Base-by-base conservation (phyloP, 2,797 vertebrate species). In the Myripristis jacobus region DNA sequence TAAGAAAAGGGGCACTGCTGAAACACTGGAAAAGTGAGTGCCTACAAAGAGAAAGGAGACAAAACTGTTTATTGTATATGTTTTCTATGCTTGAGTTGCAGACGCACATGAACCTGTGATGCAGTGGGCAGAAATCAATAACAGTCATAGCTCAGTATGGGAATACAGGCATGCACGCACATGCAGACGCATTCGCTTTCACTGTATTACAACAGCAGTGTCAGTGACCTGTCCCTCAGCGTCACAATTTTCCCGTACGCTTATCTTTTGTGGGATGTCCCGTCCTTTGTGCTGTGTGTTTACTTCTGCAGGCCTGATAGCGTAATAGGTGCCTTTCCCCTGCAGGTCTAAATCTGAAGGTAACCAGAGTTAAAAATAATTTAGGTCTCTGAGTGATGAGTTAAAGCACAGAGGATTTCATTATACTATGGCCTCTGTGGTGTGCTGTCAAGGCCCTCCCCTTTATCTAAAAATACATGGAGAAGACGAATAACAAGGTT, bases 401-500 rank as follows among this genome's bases (percentile, higher is more conserved):
- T 54, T 71, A 73, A 56, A 83, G 31, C 44, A 54, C 53, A 61
- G 52, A 34, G 4, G 46, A 34, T 72, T 62, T 21, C 0, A 66
- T 53, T 68, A 44, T 13, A 22, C n/a, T 12, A 25, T 50, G 22
- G 25, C 19, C 50, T 15, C 48, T 16, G 53, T 13, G 36, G 8
- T n/a, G 58, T 55, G 21, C 66, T 21, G 34, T 21, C 9, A 21
- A 54, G 70, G 19, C 55, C 64, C 58, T 51, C 46, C 31, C 21
- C 18, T 41, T 57, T 59, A 38, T 70, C 36, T 76, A 54, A 82
- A 84, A 91, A 86, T 79, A 88, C 76, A 87, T 81, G 66, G 41
- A 60, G 29, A 21, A 58, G 43, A 52, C 48, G 25, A 81, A 87
- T 87, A 93, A 94, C 88, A 92, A 92, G 89, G 89, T 92, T 92